Conservation (phyloP, 2,113 vertebrate species). For the Melanotaenia duboulayi region DNA sequence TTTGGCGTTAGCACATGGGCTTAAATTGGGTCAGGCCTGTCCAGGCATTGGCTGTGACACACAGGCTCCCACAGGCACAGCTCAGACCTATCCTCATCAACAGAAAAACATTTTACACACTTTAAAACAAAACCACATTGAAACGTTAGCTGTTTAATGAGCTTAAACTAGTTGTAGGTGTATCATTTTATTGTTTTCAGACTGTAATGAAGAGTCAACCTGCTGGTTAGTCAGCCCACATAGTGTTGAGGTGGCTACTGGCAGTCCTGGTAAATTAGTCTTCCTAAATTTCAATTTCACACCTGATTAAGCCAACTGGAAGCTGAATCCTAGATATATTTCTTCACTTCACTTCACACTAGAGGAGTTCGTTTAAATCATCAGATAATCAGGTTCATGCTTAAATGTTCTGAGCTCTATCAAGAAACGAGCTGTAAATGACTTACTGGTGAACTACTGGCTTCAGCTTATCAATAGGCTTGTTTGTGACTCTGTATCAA, state of each 20-base stretch:
- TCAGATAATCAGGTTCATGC: too few species aligned
- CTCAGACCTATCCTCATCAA: slow-evolving; percentile 32
- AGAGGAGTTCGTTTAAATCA: too few species aligned
- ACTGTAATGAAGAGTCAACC: neutral
- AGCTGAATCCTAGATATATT: too few species aligned
- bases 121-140: slow-evolving; percentile 16
- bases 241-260: neutral
- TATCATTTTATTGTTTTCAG: neutral
- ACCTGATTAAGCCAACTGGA: too few species aligned
- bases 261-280: neutral
- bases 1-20: slow-evolving; percentile 34
- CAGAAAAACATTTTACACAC: slow-evolving; percentile 14
- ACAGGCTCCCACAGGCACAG: slow-evolving; percentile 19
- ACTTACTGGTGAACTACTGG: too few species aligned
- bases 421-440: too few species aligned
- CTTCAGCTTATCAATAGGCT: too few species aligned
- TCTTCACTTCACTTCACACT: too few species aligned
- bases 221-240: neutral
- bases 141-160: slow-evolving; percentile 6
- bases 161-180: neutral
- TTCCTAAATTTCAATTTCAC: too few species aligned
- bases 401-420: too few species aligned
- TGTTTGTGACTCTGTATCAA: too few species aligned
- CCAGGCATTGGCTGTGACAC: slow-evolving; percentile 9
- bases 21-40: slow-evolving; percentile 28